Conservation (phyloP, 2,888 invertebrate genomes). For the Tiliacea citrago region DNA sequence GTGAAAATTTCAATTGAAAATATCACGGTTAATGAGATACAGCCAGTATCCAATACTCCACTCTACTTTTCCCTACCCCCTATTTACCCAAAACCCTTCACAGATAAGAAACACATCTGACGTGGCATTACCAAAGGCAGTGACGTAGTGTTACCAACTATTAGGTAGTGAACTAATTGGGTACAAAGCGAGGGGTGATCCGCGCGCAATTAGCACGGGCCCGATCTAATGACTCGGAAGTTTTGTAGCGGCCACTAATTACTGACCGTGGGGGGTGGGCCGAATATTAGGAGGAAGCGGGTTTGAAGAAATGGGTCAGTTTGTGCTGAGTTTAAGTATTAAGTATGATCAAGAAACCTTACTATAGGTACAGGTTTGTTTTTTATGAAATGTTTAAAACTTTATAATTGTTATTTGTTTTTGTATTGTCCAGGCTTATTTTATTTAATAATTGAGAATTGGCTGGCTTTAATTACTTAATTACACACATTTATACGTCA, state of each 20-base stretch:
- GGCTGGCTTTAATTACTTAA: too few relatives aligned
- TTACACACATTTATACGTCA: too few relatives aligned
- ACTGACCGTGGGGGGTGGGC: constrained; percentile 66
- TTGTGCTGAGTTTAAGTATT: background rate
- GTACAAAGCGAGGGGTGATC: constrained; percentile 77
- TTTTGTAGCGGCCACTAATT: constrained; percentile 80
- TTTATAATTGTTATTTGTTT: too few relatives aligned
- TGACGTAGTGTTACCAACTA: constrained; percentile 58
- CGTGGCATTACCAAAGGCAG: constrained; percentile 42
- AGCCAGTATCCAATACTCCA: background rate
- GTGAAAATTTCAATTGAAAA: too few relatives aligned
- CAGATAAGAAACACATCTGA: constrained; percentile 60
- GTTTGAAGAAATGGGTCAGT: background rate
- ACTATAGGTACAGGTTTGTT: too few relatives aligned
- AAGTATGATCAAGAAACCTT: background rate
- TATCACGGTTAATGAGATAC: too few relatives aligned
- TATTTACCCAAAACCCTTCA: constrained; percentile 38
- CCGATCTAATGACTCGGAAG: constrained; percentile 83
- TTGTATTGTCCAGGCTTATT: too few relatives aligned
- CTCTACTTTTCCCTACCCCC: background rate
- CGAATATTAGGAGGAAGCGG: constrained; percentile 21
- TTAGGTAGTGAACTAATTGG: constrained; percentile 76
- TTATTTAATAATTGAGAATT: too few relatives aligned
- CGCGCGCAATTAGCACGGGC: constrained; percentile 80
- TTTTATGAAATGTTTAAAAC: too few relatives aligned